Evolutionary conservation across 2,113 vertebrate genomes (phyloP).

Genomic region (rabbit (Oryctolagus cuniculus)): mOryCun1.1 NC_091435.1:141441501-141442000

Average conservation of each 20-base stretch:
- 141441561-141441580: slow-evolving; percentile 52
- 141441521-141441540: background rate
- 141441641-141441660: slow-evolving; percentile 55
- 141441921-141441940: slow-evolving; percentile 28
- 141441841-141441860: slow-evolving; percentile 32
- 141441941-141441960: background rate
- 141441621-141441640: slow-evolving; percentile 67
- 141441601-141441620: slow-evolving; percentile 36
- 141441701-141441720: slow-evolving; percentile 59
- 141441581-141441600: slow-evolving; percentile 67
- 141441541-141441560: slow-evolving; percentile 5
- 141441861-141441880: slow-evolving; percentile 35
- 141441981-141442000: background rate
- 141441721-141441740: slow-evolving; percentile 67
- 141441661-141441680: slow-evolving; percentile 60
- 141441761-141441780: slow-evolving; percentile 64
- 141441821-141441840: slow-evolving; percentile 53
- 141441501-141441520: background rate
- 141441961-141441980: background rate
- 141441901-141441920: slow-evolving; percentile 42
- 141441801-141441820: slow-evolving; percentile 60
- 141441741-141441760: slow-evolving; percentile 36
- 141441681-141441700: slow-evolving; percentile 67
- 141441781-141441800: slow-evolving; percentile 18
- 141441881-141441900: background rate